These are phyloP conservation scores for Malachius bipustulatus DNA, from an alignment of 2,888 invertebrate genomes.

Conservation along the genomic window DNA sequence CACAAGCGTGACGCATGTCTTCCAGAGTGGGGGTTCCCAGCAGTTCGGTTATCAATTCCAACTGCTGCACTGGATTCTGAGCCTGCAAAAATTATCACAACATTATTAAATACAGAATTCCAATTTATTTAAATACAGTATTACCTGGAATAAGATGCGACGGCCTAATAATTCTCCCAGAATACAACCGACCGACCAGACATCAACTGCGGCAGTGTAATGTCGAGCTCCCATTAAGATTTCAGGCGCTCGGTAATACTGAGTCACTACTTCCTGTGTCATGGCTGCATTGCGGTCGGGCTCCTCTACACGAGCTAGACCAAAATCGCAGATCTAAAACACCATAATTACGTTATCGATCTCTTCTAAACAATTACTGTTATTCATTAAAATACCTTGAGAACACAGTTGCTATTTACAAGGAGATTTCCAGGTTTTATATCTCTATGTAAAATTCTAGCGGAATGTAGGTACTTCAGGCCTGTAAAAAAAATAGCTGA, in stretches of 20 bases:
- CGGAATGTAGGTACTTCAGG: conserved; percentile 96
- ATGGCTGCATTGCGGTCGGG: conserved; percentile 86
- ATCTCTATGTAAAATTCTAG: conserved; percentile 94
- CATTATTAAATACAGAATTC: not conserved
- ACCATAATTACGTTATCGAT: conserved; percentile 6
- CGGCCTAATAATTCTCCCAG: conserved; percentile 94
- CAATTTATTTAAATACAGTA: not conserved
- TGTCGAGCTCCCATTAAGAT: conserved; percentile 97
- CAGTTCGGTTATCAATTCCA: conserved; percentile 95
- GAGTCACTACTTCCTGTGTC: conserved; percentile 99
- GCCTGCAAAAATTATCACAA: conserved; percentile 47
- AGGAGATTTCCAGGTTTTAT: conserved; percentile 98
- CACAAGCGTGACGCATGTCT: conserved; percentile 96
- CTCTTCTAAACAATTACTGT: not conserved
- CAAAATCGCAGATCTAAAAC: conserved; percentile 93
- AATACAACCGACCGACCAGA: conserved; percentile 99
- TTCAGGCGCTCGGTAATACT: conserved; percentile 98
- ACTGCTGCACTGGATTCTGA: conserved; percentile 91
- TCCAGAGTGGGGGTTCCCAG: conserved; percentile 90
- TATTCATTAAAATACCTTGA: conserved; percentile 61
- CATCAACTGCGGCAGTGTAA: conserved; percentile 93
- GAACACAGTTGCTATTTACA: conserved; percentile 98
- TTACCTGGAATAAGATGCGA: conserved; percentile 81
- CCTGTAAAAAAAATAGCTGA: conserved; percentile 50
- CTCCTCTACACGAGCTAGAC: conserved; percentile 94